Base-by-base conservation (phyloP, 2,888 invertebrate genomes). In the Lacanobia wlatinum region DNA sequence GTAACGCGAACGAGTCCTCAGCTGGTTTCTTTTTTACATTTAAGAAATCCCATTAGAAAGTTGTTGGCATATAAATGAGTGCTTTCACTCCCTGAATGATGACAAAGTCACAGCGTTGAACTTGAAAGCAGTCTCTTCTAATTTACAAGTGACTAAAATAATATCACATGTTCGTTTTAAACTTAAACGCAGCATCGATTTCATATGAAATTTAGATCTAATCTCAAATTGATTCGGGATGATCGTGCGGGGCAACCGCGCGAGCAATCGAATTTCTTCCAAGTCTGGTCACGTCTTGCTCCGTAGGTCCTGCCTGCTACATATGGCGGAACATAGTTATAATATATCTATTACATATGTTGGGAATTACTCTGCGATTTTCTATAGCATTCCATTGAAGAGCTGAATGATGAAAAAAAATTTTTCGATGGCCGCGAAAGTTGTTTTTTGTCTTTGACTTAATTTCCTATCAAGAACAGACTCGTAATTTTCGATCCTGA, bases 191-290 rank as follows among this genome's bases (percentile, higher is more conserved):
- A 61, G 66, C 72, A 84, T 83, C 74, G 82, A 86, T 88, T 85
- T 88, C 84, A 87, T 91, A 90, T 91, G 88, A 92, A 92, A 92
- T 92, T 93, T 90, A 90, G 92, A 93, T 93, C 88, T 92, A 93
- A 94, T 94, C 92, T 93, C 81, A 92, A 93, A 94, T 94, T 91
- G 94, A 94, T 94, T 92, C 88, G 86, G 88, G 90, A 89, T 90
- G 91, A 92, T 92, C 89, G 87, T 85, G 80, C 80, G 86, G 84
- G 83, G 85, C 88, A 88, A 84, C 88, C 90, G 87, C 87, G 88
- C 90, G 87, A 84, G 87, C 90, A 90, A 92, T 93, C 90, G 92
- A 90, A 90, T 91, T 88, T 89, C 88, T 91, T 89, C 85, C 63
- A 64, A 93, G 89, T 91, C 92, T 83, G 80, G 90, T 92, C 94